Evolutionary conservation across 2,888 invertebrate species (phyloP).

Genomic region (Cryptosula pallasiana): DNA sequence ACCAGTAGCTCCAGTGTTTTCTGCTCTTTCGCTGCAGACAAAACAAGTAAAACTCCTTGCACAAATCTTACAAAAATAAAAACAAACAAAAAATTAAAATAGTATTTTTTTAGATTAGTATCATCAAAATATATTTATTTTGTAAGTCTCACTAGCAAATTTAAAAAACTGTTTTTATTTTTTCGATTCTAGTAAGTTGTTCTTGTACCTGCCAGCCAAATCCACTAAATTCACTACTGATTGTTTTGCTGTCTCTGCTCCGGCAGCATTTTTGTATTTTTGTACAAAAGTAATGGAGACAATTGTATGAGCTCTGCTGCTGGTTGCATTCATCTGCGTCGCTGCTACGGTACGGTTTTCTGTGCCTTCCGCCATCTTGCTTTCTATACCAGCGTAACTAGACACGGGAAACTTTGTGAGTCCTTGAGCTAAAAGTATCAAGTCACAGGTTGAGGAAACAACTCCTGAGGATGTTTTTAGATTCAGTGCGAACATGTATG

Average conservation of each 20-base stretch:
- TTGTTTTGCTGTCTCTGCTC: conserved; percentile 56
- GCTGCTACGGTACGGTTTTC: conserved; percentile 59
- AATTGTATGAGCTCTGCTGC: conserved; percentile 59
- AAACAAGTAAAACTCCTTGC: too few relatives aligned
- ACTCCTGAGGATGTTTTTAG: too few relatives aligned
- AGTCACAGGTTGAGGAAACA: too few relatives aligned
- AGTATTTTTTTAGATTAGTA: too few relatives aligned
- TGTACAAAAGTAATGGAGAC: conserved; percentile 58
- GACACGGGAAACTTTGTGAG: conserved; percentile 53
- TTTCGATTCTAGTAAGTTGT: too few relatives aligned
- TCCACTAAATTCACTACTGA: conserved; percentile 59
- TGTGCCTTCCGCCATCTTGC: conserved; percentile 58
- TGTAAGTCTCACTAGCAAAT: too few relatives aligned
- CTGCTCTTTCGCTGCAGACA: conserved; percentile 56
- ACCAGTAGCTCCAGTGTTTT: conserved; percentile 58
- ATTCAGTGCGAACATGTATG: too few relatives aligned
- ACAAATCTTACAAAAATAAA: too few relatives aligned
- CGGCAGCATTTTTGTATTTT: conserved; percentile 55
- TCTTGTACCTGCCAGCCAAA: conserved; percentile 59
- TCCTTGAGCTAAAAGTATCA: conserved; percentile 59
- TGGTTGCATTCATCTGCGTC: conserved; percentile 61
- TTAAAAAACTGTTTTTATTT: neutral
- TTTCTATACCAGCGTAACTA: conserved; percentile 56
- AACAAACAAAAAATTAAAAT: too few relatives aligned
- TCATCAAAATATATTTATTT: too few relatives aligned